phyloP scores from a whole-genome alignment of 2,113 vertebrate genomes.

The Panthera tigris region DNA sequence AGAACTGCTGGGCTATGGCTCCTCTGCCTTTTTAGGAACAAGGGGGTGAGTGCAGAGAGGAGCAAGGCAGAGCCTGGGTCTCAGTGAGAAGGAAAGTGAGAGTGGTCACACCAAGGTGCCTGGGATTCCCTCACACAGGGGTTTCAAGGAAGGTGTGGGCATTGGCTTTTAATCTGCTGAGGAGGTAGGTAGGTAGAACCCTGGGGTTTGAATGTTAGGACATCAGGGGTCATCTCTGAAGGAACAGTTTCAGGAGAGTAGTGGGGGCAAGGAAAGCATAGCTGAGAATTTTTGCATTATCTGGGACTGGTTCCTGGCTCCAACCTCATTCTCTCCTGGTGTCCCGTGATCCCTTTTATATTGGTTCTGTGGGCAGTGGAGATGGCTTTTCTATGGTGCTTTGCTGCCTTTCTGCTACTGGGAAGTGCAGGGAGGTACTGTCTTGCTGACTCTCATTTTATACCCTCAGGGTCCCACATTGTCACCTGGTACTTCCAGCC shows the following conservation, averaged over 20 bases:
- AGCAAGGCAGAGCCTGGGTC: neutral
- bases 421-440: neutral
- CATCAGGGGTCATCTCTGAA: neutral
- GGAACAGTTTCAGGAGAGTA: neutral
- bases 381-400: neutral
- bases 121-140: neutral
- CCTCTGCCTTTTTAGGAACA: neutral
- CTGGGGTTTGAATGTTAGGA: neutral
- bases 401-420: neutral
- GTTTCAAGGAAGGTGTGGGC: neutral
- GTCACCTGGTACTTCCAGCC: neutral
- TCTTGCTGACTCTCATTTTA: neutral
- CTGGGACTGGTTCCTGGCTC: neutral
- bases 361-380: neutral
- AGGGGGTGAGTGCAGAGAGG: neutral
- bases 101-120: neutral
- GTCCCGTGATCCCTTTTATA: neutral
- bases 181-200: neutral
- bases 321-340: neutral
- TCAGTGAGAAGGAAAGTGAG: neutral
- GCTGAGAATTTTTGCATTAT: neutral
- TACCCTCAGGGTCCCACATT: neutral
- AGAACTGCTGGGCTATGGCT: neutral
- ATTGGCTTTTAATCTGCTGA: neutral
- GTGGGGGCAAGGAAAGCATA: neutral